A percentile compares a stretch with the other conserved stretches of the same genome.
Evolutionary conservation across 2,113 vertebrate genomes (phyloP).

Genomic region (Caranx ignobilis): DNA sequence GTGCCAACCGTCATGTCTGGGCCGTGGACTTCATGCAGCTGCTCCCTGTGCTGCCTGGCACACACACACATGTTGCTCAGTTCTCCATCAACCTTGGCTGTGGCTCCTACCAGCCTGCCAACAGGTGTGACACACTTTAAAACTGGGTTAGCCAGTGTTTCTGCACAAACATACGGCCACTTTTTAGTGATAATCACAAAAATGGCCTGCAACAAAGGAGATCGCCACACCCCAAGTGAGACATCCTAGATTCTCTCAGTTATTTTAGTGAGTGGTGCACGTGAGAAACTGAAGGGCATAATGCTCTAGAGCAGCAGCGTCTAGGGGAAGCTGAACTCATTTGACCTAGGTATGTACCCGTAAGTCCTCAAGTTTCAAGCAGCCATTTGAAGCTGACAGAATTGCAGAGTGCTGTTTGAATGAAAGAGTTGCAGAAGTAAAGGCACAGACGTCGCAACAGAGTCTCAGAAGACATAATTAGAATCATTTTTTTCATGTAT

Average conservation of each 20-base stretch:
- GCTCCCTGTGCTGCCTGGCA: slow-evolving; percentile 91
- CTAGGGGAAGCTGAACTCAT: slow-evolving; percentile 7
- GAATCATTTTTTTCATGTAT: neutral
- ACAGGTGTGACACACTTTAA: slow-evolving; percentile 87
- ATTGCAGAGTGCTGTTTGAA: neutral
- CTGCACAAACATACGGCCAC: slow-evolving; percentile 1
- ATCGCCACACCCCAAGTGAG: neutral
- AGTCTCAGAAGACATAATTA: neutral
- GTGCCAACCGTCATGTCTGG: slow-evolving; percentile 91
- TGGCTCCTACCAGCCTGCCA: slow-evolving; percentile 94
- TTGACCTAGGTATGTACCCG: neutral
- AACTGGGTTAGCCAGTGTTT: slow-evolving; percentile 22
- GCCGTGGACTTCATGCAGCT: slow-evolving; percentile 95
- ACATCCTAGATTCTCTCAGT: neutral
- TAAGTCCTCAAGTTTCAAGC: slow-evolving; percentile 5
- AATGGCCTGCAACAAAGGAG: slow-evolving; percentile 28
- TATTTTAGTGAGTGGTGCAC: slow-evolving; percentile 20
- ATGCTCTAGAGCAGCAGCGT: neutral
- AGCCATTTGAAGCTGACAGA: neutral
- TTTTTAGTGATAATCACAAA: slow-evolving; percentile 11
- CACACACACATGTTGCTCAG: slow-evolving; percentile 93
- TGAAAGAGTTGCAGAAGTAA: neutral
- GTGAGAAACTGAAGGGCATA: neutral
- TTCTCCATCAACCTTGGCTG: slow-evolving; percentile 98
- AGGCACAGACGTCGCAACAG: neutral